These are phyloP conservation scores for Nilaparvata lugens DNA, from an alignment of 1,140 invertebrate genomes.

Conservation along the genomic window DNA sequence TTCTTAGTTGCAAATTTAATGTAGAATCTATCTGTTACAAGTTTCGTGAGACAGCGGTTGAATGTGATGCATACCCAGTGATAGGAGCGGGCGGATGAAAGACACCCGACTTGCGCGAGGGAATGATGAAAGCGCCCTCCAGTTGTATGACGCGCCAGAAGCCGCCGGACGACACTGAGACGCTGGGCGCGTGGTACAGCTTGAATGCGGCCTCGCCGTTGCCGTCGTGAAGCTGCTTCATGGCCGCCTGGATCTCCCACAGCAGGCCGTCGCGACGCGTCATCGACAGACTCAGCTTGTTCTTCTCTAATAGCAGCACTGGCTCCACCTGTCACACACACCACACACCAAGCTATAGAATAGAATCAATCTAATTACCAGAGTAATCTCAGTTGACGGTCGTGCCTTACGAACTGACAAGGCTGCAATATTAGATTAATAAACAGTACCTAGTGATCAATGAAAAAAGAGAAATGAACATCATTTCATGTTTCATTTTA, in stretches of 20 bases:
- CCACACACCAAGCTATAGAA: too few species aligned
- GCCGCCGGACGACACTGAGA: conserved; percentile 18
- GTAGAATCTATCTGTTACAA: too few species aligned
- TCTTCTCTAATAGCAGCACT: conserved; percentile 21
- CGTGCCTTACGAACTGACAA: too few species aligned
- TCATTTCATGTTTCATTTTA: too few species aligned
- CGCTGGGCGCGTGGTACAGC: conserved; percentile 24
- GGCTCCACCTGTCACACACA: conserved; percentile 28
- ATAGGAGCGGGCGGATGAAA: conserved; percentile 25
- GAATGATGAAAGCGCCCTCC: conserved; percentile 28
- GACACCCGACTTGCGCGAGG: conserved; percentile 25
- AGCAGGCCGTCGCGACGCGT: conserved; percentile 23
- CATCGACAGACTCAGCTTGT: conserved; percentile 25
- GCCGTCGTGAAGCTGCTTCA: conserved; percentile 21
- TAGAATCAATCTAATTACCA: too few species aligned
- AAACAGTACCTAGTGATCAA: too few species aligned
- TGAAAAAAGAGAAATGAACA: neutral
- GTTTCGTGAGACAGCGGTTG: too few species aligned
- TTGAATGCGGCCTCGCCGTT: conserved; percentile 27
- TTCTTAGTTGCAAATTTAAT: too few species aligned
- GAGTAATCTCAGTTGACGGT: too few species aligned
- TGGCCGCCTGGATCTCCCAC: conserved; percentile 24
- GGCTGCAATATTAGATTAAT: too few species aligned
- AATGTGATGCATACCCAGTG: conserved; percentile 13
- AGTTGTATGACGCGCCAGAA: conserved; percentile 28